Conservation (phyloP, 2,888 invertebrate genomes). For the Microctonus hyperodae region DNA sequence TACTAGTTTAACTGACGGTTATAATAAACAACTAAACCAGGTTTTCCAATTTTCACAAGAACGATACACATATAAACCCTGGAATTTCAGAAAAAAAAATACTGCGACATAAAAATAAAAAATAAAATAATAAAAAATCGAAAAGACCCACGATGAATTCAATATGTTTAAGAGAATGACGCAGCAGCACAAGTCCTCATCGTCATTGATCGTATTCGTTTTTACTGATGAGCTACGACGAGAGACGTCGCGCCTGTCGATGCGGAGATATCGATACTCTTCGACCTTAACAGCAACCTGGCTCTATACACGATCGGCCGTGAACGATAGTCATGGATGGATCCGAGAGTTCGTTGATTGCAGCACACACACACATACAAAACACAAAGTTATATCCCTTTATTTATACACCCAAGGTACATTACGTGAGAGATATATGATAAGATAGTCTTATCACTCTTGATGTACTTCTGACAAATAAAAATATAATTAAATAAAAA, state of each 20-base stretch:
- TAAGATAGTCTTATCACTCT: neutral
- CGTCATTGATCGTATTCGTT: slow-evolving; percentile 44
- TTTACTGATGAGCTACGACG: slow-evolving; percentile 57
- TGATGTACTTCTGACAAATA: no score
- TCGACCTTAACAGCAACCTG: slow-evolving; percentile 49
- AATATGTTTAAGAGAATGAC: slow-evolving; percentile 47
- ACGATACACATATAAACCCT: neutral
- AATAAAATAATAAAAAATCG: neutral
- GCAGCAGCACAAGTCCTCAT: slow-evolving; percentile 45
- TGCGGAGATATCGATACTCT: slow-evolving; percentile 57
- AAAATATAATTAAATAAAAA: neutral
- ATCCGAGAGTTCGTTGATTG: neutral
- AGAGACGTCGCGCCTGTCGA: slow-evolving; percentile 56
- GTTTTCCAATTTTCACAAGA: neutral
- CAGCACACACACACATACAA: neutral
- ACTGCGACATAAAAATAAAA: neutral
- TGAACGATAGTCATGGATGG: neutral
- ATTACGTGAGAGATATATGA: neutral
- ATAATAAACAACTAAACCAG: no score
- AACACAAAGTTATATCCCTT: neutral
- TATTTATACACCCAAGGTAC: neutral
- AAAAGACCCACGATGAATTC: neutral
- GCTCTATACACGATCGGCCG: slow-evolving; percentile 17
- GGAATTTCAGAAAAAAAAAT: neutral
- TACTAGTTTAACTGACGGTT: neutral